Conservation (phyloP, 1,140 invertebrate genomes). For the Lepidotrigona ventralis region DNA sequence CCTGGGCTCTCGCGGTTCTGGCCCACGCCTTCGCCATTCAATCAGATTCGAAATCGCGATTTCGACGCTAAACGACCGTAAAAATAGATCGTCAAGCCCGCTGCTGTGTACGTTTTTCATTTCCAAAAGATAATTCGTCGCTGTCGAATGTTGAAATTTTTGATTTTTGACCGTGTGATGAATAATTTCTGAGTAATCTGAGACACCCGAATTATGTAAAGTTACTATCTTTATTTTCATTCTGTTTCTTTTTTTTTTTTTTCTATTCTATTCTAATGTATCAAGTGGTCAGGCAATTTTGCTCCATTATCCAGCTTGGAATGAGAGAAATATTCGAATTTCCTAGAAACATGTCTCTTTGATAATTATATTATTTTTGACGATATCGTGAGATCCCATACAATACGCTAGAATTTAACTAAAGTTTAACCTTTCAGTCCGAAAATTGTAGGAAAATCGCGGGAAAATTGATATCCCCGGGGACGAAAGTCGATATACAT, state of each 20-base stretch:
- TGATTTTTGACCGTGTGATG: too few relatives aligned
- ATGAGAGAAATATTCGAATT: neutral
- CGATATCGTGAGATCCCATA: too few relatives aligned
- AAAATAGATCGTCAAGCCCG: neutral
- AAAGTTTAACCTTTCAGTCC: too few relatives aligned
- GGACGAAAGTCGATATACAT: too few relatives aligned
- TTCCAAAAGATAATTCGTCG: neutral
- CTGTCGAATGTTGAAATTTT: too few relatives aligned
- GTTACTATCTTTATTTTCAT: neutral
- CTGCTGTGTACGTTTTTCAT: neutral
- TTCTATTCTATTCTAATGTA: neutral
- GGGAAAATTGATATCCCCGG: too few relatives aligned
- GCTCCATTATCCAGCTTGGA: neutral
- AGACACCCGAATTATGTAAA: neutral
- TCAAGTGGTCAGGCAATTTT: neutral
- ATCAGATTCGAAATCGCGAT: constrained; percentile 14
- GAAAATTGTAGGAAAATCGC: too few relatives aligned
- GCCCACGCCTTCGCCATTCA: constrained; percentile 54
- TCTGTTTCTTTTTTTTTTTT: too few relatives aligned
- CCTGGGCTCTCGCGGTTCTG: constrained; percentile 55
- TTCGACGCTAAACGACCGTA: neutral
- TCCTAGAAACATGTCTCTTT: neutral
- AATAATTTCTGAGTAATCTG: too few relatives aligned
- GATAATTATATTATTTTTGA: too few relatives aligned
- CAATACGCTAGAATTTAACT: too few relatives aligned